Conservation (phyloP, 2,797 vertebrate genomes). For the Diplodus sargus region DNA sequence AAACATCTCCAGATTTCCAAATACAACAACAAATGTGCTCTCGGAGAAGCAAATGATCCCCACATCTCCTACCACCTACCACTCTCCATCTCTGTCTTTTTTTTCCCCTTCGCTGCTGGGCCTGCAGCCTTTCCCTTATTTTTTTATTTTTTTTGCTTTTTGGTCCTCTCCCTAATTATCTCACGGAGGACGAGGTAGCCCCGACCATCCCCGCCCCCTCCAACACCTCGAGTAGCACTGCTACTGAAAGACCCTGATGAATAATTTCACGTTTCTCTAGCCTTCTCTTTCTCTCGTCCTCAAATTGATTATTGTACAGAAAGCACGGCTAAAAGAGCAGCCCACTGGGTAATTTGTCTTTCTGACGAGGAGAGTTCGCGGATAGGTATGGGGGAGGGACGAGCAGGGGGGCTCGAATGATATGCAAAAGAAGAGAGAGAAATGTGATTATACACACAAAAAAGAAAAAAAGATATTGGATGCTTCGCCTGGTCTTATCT, state of each 20-base stretch:
- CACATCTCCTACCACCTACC: constrained; percentile 46
- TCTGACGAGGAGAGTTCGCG: constrained; percentile 71
- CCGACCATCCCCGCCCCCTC: constrained; percentile 63
- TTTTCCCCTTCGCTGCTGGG: constrained; percentile 27
- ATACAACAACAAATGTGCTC: constrained; percentile 69
- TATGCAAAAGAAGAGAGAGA: constrained; percentile 71
- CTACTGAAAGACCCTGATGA: constrained; percentile 78
- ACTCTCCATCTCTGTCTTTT: constrained; percentile 34
- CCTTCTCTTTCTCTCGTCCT: constrained; percentile 73
- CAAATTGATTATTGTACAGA: constrained; percentile 86
- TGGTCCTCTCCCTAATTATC: constrained; percentile 79
- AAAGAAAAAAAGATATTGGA: constrained; percentile 70
- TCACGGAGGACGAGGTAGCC: constrained; percentile 70
- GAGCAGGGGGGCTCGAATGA: constrained; percentile 42
- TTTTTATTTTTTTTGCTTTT: constrained; percentile 46
- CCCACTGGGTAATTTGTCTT: constrained; percentile 82
- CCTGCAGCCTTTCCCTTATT: constrained; percentile 43
- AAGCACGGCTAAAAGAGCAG: constrained; percentile 79
- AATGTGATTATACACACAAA: constrained; percentile 59
- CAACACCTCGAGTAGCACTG: constrained; percentile 51
- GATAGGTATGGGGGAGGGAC: constrained; percentile 64
- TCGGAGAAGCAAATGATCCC: constrained; percentile 30
- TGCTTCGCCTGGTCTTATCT: constrained; percentile 59
- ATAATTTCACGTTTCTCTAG: constrained; percentile 84
- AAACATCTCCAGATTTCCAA: constrained; percentile 78